Conservation (phyloP, 2,113 vertebrate genomes). For the Desmodus rotundus region DNA sequence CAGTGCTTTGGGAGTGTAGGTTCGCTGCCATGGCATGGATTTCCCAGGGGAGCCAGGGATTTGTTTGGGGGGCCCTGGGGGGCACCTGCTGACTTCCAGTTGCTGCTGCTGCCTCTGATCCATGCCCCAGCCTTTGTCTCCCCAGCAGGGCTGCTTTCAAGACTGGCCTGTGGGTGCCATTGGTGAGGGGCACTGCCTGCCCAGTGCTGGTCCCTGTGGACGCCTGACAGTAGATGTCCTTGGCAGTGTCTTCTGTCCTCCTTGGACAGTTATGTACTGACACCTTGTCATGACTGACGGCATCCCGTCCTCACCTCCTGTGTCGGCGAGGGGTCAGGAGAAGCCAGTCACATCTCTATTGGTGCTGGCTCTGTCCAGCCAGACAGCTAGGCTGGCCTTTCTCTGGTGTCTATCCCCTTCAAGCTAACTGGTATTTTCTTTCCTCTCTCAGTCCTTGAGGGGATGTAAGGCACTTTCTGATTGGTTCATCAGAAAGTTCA, state of each 20-base stretch:
- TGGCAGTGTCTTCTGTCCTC: background rate
- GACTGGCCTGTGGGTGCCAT: background rate
- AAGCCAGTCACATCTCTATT: too few species aligned
- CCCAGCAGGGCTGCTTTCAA: background rate
- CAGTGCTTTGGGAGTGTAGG: background rate
- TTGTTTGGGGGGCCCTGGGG: background rate
- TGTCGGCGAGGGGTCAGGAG: background rate
- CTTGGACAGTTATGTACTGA: background rate
- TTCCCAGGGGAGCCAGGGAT: background rate
- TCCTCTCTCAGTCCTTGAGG: background rate
- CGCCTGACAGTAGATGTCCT: background rate
- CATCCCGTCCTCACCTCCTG: background rate
- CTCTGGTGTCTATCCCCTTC: background rate
- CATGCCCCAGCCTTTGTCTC: background rate
- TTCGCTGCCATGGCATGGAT: background rate
- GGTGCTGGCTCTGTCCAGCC: background rate
- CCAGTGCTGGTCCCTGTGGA: accelerated
- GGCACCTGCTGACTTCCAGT: background rate
- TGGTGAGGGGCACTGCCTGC: background rate
- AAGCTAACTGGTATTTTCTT: background rate
- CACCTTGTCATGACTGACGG: background rate
- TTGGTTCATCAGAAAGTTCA: background rate
- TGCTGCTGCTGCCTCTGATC: background rate
- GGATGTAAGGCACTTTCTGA: background rate
- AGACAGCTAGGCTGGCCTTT: background rate